Conservation (phyloP, 92 coral and sea anemone species). For the Galaxea fascicularis region DNA sequence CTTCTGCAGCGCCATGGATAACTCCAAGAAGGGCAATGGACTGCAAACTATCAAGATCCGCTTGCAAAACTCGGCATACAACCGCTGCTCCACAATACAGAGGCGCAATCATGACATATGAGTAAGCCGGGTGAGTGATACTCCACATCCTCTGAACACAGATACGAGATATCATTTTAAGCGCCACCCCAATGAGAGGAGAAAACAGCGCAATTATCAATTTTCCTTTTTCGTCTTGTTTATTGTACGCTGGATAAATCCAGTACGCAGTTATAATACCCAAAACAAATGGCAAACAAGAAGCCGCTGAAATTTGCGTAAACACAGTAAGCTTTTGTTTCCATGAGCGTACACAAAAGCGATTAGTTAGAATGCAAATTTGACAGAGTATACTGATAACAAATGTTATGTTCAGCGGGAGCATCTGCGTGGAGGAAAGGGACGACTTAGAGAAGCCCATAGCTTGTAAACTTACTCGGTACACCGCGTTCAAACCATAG, state of each 20-base stretch:
- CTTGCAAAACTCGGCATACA: constrained; percentile 13
- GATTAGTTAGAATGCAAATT: neutral
- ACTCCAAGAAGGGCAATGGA: constrained; percentile 32
- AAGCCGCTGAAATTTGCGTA: neutral
- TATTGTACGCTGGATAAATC: neutral
- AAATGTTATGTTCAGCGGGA: neutral
- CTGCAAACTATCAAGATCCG: constrained; percentile 17
- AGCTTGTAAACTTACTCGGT: neutral
- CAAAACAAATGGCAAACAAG: neutral
- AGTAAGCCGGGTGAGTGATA: constrained; percentile 7
- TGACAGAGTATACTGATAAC: neutral
- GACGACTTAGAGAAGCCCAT: neutral
- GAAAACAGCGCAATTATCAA: constrained; percentile 18
- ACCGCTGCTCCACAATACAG: constrained; percentile 21
- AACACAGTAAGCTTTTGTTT: neutral
- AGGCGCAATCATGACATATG: neutral
- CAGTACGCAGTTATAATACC: neutral
- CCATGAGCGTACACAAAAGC: constrained; percentile 1
- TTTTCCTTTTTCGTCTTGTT: constrained; percentile 1
- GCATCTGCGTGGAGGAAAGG: neutral
- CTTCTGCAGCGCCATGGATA: constrained; percentile 48
- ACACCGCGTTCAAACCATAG: neutral
- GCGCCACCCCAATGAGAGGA: neutral
- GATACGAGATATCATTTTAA: neutral
- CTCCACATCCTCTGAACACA: constrained; percentile 17